These are phyloP conservation scores for Ciconia boyciana DNA, from an alignment of 2,113 vertebrate genomes.

Conservation along the genomic window DNA sequence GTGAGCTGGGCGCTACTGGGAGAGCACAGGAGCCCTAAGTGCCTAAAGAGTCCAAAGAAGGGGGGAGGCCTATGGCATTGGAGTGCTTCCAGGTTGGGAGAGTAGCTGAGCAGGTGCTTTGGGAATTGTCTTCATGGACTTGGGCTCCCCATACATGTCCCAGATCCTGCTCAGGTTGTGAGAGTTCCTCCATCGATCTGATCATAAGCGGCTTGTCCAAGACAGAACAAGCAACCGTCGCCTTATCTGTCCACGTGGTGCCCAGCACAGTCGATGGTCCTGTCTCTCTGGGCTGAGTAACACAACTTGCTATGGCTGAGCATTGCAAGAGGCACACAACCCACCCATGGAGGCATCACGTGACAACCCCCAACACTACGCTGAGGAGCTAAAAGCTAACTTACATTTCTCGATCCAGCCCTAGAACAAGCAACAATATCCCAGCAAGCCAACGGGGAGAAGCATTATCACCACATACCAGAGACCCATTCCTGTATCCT, in stretches of 20 bases:
- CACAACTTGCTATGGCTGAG: neutral
- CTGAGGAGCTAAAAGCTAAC: neutral
- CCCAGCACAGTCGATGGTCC: rapidly evolving
- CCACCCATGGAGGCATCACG: rapidly evolving
- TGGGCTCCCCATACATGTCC: neutral
- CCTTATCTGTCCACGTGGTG: neutral
- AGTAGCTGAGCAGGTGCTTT: neutral
- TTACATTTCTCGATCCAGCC: neutral
- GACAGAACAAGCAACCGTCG: neutral
- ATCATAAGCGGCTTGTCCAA: neutral
- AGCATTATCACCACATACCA: neutral
- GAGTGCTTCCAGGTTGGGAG: neutral
- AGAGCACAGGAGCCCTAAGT: neutral
- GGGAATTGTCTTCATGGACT: neutral
- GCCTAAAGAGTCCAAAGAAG: neutral
- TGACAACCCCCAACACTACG: neutral
- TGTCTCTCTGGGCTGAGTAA: neutral
- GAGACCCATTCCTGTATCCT: neutral
- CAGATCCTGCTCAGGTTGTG: neutral
- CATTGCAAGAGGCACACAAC: neutral
- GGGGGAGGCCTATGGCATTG: rapidly evolving
- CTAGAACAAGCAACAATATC: neutral
- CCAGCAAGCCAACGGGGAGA: neutral
- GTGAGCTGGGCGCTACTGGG: neutral
- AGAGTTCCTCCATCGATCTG: neutral